These are phyloP conservation scores for Myotis brandtii DNA, from an alignment of 2,113 vertebrate genomes.

Conservation along the genomic window DNA sequence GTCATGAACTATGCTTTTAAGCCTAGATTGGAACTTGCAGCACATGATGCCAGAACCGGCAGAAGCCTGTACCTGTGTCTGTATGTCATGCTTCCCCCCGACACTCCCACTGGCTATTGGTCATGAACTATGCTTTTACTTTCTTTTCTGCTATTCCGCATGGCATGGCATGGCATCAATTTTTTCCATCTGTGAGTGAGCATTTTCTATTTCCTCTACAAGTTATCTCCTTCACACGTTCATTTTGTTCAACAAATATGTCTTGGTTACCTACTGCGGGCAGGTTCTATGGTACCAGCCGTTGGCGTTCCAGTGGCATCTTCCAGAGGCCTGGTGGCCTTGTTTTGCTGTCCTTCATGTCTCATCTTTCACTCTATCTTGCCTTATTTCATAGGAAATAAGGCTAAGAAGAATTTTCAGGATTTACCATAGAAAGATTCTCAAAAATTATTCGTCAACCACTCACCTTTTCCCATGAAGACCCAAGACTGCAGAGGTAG, in stretches of 20 bases:
- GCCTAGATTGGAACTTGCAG: not conserved
- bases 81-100: fast-evolving
- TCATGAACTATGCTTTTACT: not conserved
- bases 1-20: not conserved
- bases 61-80: not conserved
- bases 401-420: not conserved
- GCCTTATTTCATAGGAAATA: not conserved
- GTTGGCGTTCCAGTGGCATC: not conserved
- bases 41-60: too few relatives aligned
- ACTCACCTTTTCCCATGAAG: not conserved
- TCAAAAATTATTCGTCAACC: not conserved
- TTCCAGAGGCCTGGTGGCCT: not conserved
- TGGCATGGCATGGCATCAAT: not conserved
- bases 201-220: not conserved
- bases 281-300: not conserved
- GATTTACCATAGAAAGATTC: not conserved
- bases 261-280: not conserved
- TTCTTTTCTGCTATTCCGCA: not conserved
- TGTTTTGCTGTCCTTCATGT: not conserved
- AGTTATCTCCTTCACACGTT: not conserved
- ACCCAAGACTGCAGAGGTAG: not conserved
- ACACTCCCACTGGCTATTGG: too few relatives aligned
- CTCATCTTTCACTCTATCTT: not conserved
- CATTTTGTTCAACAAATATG: not conserved
- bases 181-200: not conserved